Base-by-base conservation (phyloP, 1,140 invertebrate species). In the Nymphalis io region DNA sequence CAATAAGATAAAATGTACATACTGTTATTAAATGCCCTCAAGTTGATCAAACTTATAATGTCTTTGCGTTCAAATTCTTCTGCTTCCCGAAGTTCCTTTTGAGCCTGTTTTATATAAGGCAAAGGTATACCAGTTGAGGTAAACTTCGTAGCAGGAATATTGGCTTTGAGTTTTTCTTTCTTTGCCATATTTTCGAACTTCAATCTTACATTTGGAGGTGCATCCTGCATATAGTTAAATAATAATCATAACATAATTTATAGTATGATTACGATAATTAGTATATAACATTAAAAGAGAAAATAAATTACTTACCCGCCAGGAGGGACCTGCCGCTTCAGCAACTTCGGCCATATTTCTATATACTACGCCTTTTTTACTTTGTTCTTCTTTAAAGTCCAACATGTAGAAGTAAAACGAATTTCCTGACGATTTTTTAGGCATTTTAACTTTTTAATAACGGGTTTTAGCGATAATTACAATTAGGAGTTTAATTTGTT, bases 331-430 rank as follows among this genome's bases (percentile, higher is more conserved):
- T 6, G 85, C 79, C 1, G 74, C 81, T 39, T 88, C 73, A 12
- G 91, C 81, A 13, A 91, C 84, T 57, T 80, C 81, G 1, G 86
- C 68, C 20, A 89, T 75, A 44, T 81, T 85, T 3, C 63, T 73
- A 72, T 90, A 92, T 16, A 55, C 55, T 1, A 78, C 65, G 0
- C 92, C 92, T 10, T 79, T 76, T n/a, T 79, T 78, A 48, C 81
- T 80, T 65, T 90, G 82, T 44, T 85, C 51, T 48, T 84, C 83
- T 72, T 76, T 89, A 67, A 87, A 93, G 39, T 93, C 83, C 0
- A 78, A 6, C 91, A 93, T 92, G 58, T 82, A 93, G 57, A 78
- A 91, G 23, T 81, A 90, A 48, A 91, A 93, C 0, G 90, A 84
- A 68, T 92, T 93, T 60, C 66, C 81, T 44, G 81, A 74, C 4